Conservation (phyloP, 2,888 invertebrate species). For the Mylabris sibirica region DNA sequence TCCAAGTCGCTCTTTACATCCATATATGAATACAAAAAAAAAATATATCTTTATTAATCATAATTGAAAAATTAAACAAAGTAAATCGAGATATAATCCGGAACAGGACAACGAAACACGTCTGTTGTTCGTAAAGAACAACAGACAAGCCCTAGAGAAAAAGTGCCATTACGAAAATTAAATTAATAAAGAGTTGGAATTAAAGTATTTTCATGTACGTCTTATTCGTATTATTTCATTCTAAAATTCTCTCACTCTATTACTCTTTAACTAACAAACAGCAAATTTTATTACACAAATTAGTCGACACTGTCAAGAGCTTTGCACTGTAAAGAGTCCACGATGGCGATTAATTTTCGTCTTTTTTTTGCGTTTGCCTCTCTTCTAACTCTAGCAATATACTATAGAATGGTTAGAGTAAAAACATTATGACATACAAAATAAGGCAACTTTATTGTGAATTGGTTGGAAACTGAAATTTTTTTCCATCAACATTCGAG, state of each 20-base stretch:
- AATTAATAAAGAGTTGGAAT: conserved; percentile 37
- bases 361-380: conserved; percentile 20
- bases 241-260: background rate
- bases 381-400: conserved; percentile 17
- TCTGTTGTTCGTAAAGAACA: background rate
- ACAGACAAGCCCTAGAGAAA: background rate
- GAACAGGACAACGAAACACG: background rate
- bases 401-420: conserved; percentile 12
- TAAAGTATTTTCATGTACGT: conserved; percentile 35
- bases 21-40: background rate
- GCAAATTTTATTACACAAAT: conserved; percentile 43
- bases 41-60: background rate
- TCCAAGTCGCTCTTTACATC: background rate
- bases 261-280: conserved; percentile 31
- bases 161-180: conserved; percentile 26
- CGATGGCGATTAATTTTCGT: conserved; percentile 38
- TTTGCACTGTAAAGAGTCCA: conserved; percentile 33
- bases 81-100: background rate
- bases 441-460: conserved; percentile 29
- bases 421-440: conserved; percentile 39
- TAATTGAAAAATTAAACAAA: background rate
- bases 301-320: conserved; percentile 39
- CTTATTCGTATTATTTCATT: background rate
- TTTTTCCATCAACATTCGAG: background rate
- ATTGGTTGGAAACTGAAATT: background rate